phyloP scores from a whole-genome alignment of 2,888 invertebrate genomes.

The Aelia acuminata region DNA sequence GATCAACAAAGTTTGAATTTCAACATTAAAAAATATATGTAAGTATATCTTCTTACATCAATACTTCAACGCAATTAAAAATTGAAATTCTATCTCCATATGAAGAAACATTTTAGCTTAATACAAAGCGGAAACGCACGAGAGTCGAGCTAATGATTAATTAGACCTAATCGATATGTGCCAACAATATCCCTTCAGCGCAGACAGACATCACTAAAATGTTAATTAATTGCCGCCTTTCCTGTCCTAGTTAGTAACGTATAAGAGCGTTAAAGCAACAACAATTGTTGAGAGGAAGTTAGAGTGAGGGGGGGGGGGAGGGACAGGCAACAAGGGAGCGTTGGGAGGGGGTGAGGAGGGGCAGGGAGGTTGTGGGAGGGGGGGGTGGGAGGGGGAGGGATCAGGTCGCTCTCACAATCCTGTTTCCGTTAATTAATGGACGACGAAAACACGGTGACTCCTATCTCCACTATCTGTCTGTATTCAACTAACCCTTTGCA shows the following conservation, averaged over 20 bases:
- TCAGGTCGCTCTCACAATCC: neutral
- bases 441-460: neutral
- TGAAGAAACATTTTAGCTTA: no score
- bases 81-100: no score
- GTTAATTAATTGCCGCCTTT: neutral
- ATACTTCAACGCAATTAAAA: no score
- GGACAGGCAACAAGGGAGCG: neutral
- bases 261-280: neutral
- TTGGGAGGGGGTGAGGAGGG: neutral
- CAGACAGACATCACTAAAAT: neutral
- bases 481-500: neutral
- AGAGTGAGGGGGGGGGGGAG: neutral
- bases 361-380: neutral
- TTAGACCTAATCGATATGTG: neutral
- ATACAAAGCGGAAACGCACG: no score
- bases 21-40: no score
- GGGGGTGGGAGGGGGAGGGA: neutral
- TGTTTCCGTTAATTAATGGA: conserved; percentile 29
- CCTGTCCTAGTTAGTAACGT: neutral
- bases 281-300: neutral
- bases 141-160: no score
- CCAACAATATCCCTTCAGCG: neutral
- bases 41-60: no score
- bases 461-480: neutral
- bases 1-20: no score